phyloP scores from a whole-genome alignment of 2,797 vertebrate species.

The Pitangus sulphuratus region DNA sequence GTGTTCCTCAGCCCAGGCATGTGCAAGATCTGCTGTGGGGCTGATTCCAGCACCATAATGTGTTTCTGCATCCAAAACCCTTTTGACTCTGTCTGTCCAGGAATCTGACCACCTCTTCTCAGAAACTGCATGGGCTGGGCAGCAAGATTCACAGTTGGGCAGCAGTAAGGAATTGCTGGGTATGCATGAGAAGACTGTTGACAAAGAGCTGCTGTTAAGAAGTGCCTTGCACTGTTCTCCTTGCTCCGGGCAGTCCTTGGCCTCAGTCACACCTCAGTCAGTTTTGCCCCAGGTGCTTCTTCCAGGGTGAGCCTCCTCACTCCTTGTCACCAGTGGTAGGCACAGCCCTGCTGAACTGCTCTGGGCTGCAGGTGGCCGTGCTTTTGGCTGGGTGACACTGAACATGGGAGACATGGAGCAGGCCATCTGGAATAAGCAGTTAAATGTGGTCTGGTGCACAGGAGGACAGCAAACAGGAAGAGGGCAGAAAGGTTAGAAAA shows the following conservation, averaged over 20 bases:
- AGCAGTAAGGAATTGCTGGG: background rate
- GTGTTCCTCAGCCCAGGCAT: background rate
- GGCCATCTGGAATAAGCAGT: background rate
- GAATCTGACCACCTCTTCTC: background rate
- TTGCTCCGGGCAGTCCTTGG: background rate
- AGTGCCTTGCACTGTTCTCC: background rate
- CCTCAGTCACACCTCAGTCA: background rate
- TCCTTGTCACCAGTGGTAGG: background rate
- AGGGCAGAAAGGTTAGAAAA: slow-evolving; percentile 3
- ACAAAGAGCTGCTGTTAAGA: background rate
- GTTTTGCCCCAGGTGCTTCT: background rate
- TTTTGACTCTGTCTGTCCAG: background rate
- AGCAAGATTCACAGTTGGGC: background rate
- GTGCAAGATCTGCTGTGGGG: background rate
- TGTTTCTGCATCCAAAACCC: background rate
- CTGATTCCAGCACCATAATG: background rate
- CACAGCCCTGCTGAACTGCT: background rate
- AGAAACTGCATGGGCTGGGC: background rate
- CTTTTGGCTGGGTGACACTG: background rate
- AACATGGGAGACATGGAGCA: background rate
- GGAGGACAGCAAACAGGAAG: background rate
- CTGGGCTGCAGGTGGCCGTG: background rate
- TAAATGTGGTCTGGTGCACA: background rate
- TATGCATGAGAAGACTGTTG: background rate
- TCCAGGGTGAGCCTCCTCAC: background rate